Base-by-base conservation (phyloP, 1,140 invertebrate species). In the Musca domestica region DNA sequence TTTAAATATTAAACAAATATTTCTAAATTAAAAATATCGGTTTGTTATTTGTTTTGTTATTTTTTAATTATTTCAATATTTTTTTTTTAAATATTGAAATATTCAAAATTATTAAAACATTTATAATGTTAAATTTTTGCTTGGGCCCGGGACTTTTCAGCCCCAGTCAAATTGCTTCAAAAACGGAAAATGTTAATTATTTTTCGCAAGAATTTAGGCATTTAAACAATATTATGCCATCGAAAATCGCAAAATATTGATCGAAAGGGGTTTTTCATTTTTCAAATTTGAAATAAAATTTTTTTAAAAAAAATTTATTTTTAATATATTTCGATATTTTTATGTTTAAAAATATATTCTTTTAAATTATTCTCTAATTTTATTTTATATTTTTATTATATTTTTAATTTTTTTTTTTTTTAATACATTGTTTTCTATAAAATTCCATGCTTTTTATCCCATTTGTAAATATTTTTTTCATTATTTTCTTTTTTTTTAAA, bases 281-380 rank as follows among this genome's bases (percentile, higher is more conserved):
- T n/a, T n/a, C n/a, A n/a, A n/a, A n/a, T n/a, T n/a, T n/a, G n/a
- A n/a, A n/a, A n/a, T n/a, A n/a, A n/a, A n/a, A n/a, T 56, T 52
- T 56, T 67, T 51, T 51, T 68, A 51, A 34, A 12, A 68, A 70
- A 67, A 58, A 14, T 63, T 63, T 64, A 52, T 12, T 52, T 76
- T 74, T 68, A 46, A 9, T 64, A 15, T 64, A 15, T 46, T 64
- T 64, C 34, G 12, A 19, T 17, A 19, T 64, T n/a, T 64, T 30
- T 64, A 5, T 64, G 10, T 46, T 20, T 19, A 46, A 19, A 46
- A 14, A 65, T 49, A 27, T 47, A 34, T 5, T 30, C 17, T 65
- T 22, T 47, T 49, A 46, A 20, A 25, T 65, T 65, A 23, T 22
- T 22, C 22, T 48, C 47, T 48, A 9, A 19, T n/a, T n/a, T n/a